Evolutionary conservation across 92 coral and sea anemone genomes (phyloP).

Genomic region (Metridium senile): DNA sequence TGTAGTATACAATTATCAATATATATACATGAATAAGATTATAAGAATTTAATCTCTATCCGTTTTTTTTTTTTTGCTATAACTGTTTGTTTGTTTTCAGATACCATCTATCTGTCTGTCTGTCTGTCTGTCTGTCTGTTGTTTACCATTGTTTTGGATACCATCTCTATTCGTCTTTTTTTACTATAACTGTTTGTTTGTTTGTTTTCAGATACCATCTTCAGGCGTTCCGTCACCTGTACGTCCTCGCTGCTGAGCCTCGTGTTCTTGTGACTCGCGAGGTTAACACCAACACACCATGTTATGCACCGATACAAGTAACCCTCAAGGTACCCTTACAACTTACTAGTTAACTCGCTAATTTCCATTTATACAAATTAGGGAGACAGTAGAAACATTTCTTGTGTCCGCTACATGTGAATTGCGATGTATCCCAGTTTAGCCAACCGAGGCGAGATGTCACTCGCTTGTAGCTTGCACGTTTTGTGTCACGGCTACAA

Average conservation of each 20-base stretch:
- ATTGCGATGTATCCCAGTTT: too few relatives aligned
- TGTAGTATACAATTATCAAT: too few relatives aligned
- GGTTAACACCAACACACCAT: conserved; percentile 77
- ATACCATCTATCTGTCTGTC: conserved; percentile 56
- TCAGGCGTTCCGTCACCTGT: conserved; percentile 94
- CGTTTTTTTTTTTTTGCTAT: neutral
- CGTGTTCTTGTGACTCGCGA: conserved; percentile 94
- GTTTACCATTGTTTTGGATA: neutral
- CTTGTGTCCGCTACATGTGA: too few relatives aligned
- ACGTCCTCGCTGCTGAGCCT: conserved; percentile 96
- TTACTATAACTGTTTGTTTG: neutral
- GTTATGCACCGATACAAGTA: conserved; percentile 87
- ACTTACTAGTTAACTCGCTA: too few relatives aligned
- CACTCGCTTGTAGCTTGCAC: too few relatives aligned
- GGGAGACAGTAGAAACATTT: too few relatives aligned
- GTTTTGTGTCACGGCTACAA: too few relatives aligned
- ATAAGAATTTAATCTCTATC: neutral
- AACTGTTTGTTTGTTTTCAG: conserved; percentile 37
- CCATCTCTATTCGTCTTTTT: neutral
- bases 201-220: conserved; percentile 78
- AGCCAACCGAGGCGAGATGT: too few relatives aligned
- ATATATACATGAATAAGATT: too few relatives aligned
- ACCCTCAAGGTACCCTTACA: conserved; percentile 82
- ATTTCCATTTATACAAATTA: neutral
- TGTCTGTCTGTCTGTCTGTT: conserved; percentile 19